These are phyloP conservation scores for Hemibagrus wyckioides DNA, from an alignment of 2,113 vertebrate species.

Conservation along the genomic window DNA sequence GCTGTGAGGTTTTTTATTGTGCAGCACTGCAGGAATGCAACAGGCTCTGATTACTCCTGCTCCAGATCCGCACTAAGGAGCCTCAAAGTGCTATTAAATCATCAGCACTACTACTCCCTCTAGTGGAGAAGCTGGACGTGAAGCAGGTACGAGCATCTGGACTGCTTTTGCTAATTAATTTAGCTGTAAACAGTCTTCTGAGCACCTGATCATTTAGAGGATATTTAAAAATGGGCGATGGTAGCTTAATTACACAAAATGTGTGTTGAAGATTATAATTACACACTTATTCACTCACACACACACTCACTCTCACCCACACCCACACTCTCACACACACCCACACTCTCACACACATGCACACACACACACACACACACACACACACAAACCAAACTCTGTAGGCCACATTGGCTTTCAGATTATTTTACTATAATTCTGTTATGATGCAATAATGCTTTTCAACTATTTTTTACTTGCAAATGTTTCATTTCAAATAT, in stretches of 20 bases:
- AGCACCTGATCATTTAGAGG: background rate
- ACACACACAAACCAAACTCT: background rate
- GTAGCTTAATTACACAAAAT: background rate
- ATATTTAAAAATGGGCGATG: background rate
- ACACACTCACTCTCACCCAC: background rate
- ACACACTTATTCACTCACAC: background rate
- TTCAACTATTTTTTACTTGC: background rate
- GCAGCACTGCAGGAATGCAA: constrained; percentile 25
- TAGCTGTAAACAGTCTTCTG: background rate
- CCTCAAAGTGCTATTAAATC: background rate
- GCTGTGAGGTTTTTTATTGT: background rate
- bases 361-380: background rate
- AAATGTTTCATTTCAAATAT: background rate
- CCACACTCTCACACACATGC: background rate
- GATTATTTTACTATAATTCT: background rate
- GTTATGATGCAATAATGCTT: background rate
- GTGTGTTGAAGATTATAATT: background rate
- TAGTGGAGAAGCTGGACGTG: constrained; percentile 31
- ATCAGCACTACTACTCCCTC: constrained; percentile 54
- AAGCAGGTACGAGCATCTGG: background rate
- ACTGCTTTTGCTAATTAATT: constrained; percentile 5
- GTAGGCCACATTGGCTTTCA: background rate
- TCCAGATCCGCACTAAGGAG: background rate
- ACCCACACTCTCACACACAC: background rate
- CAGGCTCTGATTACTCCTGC: constrained; percentile 29